Evolutionary conservation across 2,113 vertebrate genomes (phyloP).

Genomic region (Ranitomeya imitator): DNA sequence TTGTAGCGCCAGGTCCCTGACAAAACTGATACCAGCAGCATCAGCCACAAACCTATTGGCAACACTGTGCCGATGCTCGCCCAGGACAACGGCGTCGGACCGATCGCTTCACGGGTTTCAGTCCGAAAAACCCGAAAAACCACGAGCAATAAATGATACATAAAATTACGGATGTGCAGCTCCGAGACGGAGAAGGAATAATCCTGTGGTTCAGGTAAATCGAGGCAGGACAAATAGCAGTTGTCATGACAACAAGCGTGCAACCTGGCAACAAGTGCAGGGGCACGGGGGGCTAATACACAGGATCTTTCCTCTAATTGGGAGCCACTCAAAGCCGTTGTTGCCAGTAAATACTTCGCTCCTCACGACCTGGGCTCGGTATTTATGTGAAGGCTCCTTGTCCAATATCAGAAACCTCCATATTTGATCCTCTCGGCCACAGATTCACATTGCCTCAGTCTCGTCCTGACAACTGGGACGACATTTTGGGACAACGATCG

Average conservation of each 20-base stretch:
- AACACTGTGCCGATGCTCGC: too few species aligned
- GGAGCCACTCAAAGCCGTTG: neutral
- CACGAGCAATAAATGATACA: neutral
- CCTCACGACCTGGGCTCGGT: too few species aligned
- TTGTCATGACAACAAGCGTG: conserved; percentile 8
- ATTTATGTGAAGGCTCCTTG: neutral
- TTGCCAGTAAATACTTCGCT: neutral
- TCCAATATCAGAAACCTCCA: too few species aligned
- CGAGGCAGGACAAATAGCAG: conserved; percentile 7
- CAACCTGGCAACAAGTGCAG: conserved; percentile 14
- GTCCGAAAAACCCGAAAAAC: too few species aligned
- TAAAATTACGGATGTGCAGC: neutral
- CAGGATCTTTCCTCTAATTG: neutral
- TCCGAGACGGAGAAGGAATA: neutral
- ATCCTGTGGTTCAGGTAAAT: neutral
- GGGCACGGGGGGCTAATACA: neutral
- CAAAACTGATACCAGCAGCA: too few species aligned
- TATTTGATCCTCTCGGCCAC: too few species aligned
- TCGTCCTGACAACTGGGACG: too few species aligned
- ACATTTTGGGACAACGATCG: too few species aligned
- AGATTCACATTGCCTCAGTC: too few species aligned
- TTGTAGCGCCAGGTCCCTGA: too few species aligned
- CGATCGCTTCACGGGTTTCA: neutral
- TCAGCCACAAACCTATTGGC: too few species aligned
- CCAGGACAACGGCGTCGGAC: neutral